Base-by-base conservation (phyloP, 2,797 vertebrate species). In the Sebastes dallii region DNA sequence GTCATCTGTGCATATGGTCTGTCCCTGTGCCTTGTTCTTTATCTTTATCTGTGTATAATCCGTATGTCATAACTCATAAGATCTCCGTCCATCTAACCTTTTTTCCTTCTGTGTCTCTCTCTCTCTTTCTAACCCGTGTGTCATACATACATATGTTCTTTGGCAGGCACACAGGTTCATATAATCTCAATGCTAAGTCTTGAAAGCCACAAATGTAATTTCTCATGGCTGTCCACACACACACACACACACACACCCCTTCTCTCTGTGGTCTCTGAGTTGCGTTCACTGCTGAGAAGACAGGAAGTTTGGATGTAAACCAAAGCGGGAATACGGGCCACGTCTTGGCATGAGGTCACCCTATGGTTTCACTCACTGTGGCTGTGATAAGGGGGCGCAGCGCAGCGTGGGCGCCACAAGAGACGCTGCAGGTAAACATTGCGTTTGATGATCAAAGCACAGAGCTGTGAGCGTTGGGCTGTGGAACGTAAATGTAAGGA, bases 261-360 rank as follows among this genome's bases (percentile, higher is more conserved):
- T 14, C 55, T 29, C 32, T 72, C 42, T 11, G 14, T 39, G 61
- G 73, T 65, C 68, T 75, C 70, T 62, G 50, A 27, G 42, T 67
- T 82, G 55, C 2, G 1, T 77, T 86, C 34, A 66, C 58, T 78
- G 36, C 73, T 1, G 25, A 87, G 70, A 88, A 72, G 50, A 76
- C 75, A 86, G 72, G 84, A 89, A 82, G 83, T 80, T 66, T 88
- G 65, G 54, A 80, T 70, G 65, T 86, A 91, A 92, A 87, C 84
- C 80, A 84, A 84, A 83, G 60, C 1, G 12, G 78, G 74, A 86
- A 83, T 75, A 86, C 24, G 58, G 80, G 73, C 65, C 78, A 83
- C 68, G 59, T 84, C 68, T 80, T 84, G 75, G 79, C 34, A 64
- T 79, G 80, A 83, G 69, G 69, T 91, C 84, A 83, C 42, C n/a